Base-by-base conservation (phyloP, 2,888 invertebrate species). In the Crioceris asparagi region DNA sequence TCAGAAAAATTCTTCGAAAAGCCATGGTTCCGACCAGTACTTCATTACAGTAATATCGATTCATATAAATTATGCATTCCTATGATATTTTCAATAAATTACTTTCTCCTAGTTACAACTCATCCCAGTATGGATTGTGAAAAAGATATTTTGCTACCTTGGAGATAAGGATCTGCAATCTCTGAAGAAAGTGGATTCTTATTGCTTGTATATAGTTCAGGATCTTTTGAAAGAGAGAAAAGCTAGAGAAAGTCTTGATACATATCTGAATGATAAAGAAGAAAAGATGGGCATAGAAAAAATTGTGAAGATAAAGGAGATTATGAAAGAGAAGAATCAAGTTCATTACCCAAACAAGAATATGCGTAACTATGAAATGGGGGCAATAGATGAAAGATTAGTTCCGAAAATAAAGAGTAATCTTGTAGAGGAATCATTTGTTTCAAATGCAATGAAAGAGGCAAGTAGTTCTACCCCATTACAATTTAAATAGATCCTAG, bases 101-200 rank as follows among this genome's bases (percentile, higher is more conserved):
- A n/a, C n/a, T n/a, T n/a, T 31, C 15, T 39, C 42, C 32, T 45
- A 51, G 48, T 38, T 56, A 14, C 55, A 55, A 33, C 32, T 52
- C 14, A 34, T 55, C 26, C 56, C 56, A 1, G 40, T 56, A 17
- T 51, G 52, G 51, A 49, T 48, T 1, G 50, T 52, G 1, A 56
- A 55, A 33, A 50, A 51, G 31, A 55, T 56, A 14, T 49, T 55
- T 14, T 29, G 42, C 12, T 49, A 53, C 26, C 36, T 56, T 2
- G 51, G 52, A 32, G 39, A 36, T 15, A 51, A 51, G 36, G 46
- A 47, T 0, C 32, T 56, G 35, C 40, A 37, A 8, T 44, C 40
- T 29, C 14, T 51, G 2, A 52, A 49, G 29, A 47, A 49, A 32
- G 50, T 55, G 5, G 54, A 53, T 38, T 31, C 19, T 10, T 53